phyloP scores from a whole-genome alignment of 1,140 invertebrate genomes.

The Hermetia illucens region DNA sequence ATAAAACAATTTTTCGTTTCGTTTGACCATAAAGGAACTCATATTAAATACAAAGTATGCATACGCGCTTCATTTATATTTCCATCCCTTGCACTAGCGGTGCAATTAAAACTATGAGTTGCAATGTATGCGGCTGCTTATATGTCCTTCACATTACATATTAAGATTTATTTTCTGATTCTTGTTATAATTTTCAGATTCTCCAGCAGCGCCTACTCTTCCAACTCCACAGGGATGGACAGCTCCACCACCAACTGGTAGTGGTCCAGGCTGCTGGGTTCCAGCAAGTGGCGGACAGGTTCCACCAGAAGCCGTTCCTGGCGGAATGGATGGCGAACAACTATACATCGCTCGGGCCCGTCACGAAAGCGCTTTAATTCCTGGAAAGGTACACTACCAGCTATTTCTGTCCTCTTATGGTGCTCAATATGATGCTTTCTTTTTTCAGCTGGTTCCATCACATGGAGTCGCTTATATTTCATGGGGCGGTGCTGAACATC shows the following conservation, averaged over 20 bases:
- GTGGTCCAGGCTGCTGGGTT: constrained; percentile 42
- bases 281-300: constrained; percentile 45
- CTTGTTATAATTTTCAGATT: too few relatives aligned
- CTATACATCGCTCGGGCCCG: constrained; percentile 56
- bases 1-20: too few relatives aligned
- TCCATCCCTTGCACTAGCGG: too few relatives aligned
- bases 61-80: too few relatives aligned
- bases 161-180: too few relatives aligned
- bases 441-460: constrained; percentile 48
- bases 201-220: not conserved
- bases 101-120: too few relatives aligned
- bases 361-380: constrained; percentile 60
- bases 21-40: too few relatives aligned
- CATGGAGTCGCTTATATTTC: constrained; percentile 60
- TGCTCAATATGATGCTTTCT: too few relatives aligned
- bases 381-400: constrained; percentile 48
- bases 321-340: constrained; percentile 56
- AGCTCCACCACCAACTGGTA: constrained; percentile 11
- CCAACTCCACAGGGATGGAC: not conserved
- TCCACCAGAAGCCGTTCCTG: constrained; percentile 54
- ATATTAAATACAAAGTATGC: too few relatives aligned
- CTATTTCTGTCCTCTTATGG: too few relatives aligned
- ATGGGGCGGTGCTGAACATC: constrained; percentile 65
- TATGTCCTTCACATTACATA: too few relatives aligned
- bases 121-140: too few relatives aligned